These are phyloP conservation scores for Marasmarcha lunaedactyla DNA, from an alignment of 2,888 invertebrate genomes.

Conservation along the genomic window DNA sequence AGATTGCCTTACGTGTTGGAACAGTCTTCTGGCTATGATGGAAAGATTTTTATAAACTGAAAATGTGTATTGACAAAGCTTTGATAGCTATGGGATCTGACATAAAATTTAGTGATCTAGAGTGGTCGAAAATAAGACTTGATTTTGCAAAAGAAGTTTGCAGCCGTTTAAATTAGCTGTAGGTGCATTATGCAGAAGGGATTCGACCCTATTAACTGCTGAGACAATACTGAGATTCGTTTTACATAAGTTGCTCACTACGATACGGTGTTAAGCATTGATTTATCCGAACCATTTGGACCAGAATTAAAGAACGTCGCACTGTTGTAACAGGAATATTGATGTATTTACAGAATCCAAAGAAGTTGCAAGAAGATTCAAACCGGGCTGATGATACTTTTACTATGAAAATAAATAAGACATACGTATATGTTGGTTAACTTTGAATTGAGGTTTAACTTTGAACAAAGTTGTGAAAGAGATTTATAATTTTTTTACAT, in stretches of 20 bases:
- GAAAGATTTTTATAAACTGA: conserved; percentile 3
- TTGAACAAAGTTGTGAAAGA: too few species aligned
- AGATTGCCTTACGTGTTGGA: conserved; percentile 3
- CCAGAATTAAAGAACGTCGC: not conserved
- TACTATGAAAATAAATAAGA: too few species aligned
- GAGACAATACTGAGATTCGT: conserved; percentile 15
- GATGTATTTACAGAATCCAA: not conserved
- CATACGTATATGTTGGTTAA: too few species aligned
- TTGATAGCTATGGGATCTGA: not conserved
- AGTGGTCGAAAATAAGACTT: not conserved
- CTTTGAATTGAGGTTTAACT: too few species aligned
- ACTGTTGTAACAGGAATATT: not conserved
- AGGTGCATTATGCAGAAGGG: conserved; percentile 11
- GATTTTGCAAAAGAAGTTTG: not conserved
- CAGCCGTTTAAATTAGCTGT: not conserved
- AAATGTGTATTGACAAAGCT: conserved; percentile 2
- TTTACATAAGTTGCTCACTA: conserved; percentile 12
- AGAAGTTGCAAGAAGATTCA: not conserved
- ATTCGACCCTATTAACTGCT: conserved; percentile 15
- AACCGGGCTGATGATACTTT: not conserved
- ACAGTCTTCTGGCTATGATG: conserved; percentile 2
- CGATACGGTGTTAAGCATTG: not conserved
- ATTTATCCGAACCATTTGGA: not conserved
- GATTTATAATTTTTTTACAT: too few species aligned
- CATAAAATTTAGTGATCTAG: not conserved